These are phyloP conservation scores for Epinephelus coioides DNA, from an alignment of 2,797 vertebrate species.

Conservation along the genomic window DNA sequence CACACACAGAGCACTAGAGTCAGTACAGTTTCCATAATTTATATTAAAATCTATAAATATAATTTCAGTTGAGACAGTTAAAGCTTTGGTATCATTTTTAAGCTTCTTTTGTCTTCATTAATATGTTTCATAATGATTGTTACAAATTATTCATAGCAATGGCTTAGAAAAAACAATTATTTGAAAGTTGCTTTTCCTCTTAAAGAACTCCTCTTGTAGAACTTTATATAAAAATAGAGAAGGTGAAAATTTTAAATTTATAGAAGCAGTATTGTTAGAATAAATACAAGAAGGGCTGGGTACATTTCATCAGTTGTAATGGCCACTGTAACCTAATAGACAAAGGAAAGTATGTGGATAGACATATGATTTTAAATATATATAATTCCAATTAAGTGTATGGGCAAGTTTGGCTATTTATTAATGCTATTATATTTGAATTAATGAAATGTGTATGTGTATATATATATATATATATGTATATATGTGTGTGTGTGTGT, in stretches of 20 bases:
- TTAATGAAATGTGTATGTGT: too few relatives aligned
- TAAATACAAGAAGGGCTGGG: too few relatives aligned
- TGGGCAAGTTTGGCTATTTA: background rate
- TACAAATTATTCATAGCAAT: background rate
- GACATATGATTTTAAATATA: background rate
- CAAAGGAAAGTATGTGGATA: background rate
- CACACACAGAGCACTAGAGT: conserved; percentile 45
- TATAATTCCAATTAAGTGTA: background rate
- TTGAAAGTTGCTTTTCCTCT: background rate
- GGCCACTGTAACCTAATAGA: background rate
- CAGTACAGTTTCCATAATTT: conserved; percentile 4
- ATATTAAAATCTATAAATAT: background rate
- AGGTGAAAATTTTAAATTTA: too few relatives aligned
- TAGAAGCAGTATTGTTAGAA: too few relatives aligned
- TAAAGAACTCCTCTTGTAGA: background rate
- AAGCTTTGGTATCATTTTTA: background rate
- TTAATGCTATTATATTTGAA: too few relatives aligned
- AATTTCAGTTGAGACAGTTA: background rate
- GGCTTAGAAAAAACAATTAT: too few relatives aligned
- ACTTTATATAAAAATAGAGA: background rate
- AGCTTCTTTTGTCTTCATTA: background rate
- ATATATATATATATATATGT: too few relatives aligned
- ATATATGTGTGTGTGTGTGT: too few relatives aligned
- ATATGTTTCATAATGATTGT: background rate
- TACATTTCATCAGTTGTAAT: background rate